phyloP scores from a whole-genome alignment of 2,888 invertebrate species.

The Andrena hattorfiana region DNA sequence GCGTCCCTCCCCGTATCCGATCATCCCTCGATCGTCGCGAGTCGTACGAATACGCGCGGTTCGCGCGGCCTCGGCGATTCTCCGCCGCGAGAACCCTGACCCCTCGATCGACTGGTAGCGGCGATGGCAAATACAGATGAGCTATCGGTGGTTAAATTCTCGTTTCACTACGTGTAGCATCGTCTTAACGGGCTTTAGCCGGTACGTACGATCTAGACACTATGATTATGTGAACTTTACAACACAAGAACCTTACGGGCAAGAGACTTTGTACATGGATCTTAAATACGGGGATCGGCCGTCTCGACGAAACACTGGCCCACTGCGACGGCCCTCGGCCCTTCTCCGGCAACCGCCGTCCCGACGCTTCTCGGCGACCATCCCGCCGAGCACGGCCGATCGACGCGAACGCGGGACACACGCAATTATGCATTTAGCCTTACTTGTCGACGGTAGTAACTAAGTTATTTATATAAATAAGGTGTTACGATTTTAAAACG shows the following conservation, averaged over 20 bases:
- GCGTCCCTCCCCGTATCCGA: not conserved
- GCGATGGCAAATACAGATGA: slow-evolving; percentile 83
- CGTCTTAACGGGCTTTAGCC: slow-evolving; percentile 82
- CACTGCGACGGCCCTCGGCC: not conserved
- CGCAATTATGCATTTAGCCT: slow-evolving; percentile 81
- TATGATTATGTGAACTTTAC: slow-evolving; percentile 85
- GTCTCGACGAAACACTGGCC: slow-evolving; percentile 56
- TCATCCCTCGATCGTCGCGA: not conserved
- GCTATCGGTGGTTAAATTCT: slow-evolving; percentile 83
- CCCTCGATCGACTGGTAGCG: slow-evolving; percentile 67
- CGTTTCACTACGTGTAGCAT: slow-evolving; percentile 80
- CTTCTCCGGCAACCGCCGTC: not conserved
- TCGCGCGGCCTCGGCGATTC: slow-evolving; percentile 23
- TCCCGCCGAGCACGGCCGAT: slow-evolving; percentile 70
- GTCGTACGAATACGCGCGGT: not conserved
- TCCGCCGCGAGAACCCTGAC: slow-evolving; percentile 18
- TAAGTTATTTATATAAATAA: slow-evolving; percentile 84
- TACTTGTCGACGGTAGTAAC: slow-evolving; percentile 81
- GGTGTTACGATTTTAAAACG: slow-evolving; percentile 81
- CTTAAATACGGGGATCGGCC: slow-evolving; percentile 77
- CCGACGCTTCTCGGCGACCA: slow-evolving; percentile 54
- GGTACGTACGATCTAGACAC: slow-evolving; percentile 81
- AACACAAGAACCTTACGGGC: slow-evolving; percentile 84
- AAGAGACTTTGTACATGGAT: slow-evolving; percentile 85
- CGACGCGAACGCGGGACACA: slow-evolving; percentile 79